A percentile compares a stretch with the other conserved stretches of the same genome.
phyloP scores from a whole-genome alignment of 2,797 vertebrate species.

The Hylomyscus alleni region DNA sequence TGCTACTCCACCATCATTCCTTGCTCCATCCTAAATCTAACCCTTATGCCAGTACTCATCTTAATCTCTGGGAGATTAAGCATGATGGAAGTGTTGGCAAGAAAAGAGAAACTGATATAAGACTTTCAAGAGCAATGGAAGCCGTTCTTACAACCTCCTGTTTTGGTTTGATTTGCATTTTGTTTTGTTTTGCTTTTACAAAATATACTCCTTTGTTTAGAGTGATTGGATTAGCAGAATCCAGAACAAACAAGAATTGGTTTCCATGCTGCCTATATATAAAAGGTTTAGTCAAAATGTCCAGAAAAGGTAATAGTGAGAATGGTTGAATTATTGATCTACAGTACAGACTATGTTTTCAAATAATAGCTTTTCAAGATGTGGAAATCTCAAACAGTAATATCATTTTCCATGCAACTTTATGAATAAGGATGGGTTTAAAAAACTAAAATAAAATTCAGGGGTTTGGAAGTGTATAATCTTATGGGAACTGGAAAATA shows the following conservation, averaged over 20 bases:
- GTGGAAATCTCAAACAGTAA: not conserved
- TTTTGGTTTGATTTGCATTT: not conserved
- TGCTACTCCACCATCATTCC: not conserved
- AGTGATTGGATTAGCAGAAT: not conserved
- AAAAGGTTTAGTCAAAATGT: not conserved
- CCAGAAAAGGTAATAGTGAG: not conserved
- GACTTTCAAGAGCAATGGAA: not conserved
- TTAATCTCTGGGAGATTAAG: not conserved
- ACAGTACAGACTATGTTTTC: not conserved
- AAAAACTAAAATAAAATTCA: not conserved
- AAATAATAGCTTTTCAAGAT: not conserved
- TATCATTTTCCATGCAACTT: not conserved
- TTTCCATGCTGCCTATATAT: not conserved
- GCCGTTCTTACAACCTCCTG: not conserved
- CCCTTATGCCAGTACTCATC: not conserved
- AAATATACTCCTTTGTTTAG: not conserved
- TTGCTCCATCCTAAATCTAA: not conserved
- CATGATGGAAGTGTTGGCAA: not conserved
- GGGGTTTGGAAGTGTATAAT: not conserved
- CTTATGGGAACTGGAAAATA: not conserved
- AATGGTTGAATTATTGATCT: not conserved
- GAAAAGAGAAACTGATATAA: not conserved
- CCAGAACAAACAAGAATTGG: slow-evolving; percentile 12
- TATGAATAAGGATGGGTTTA: not conserved
- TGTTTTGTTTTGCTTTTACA: not conserved